phyloP scores from a whole-genome alignment of 2,888 invertebrate genomes.

The Drosophila silvestris region DNA sequence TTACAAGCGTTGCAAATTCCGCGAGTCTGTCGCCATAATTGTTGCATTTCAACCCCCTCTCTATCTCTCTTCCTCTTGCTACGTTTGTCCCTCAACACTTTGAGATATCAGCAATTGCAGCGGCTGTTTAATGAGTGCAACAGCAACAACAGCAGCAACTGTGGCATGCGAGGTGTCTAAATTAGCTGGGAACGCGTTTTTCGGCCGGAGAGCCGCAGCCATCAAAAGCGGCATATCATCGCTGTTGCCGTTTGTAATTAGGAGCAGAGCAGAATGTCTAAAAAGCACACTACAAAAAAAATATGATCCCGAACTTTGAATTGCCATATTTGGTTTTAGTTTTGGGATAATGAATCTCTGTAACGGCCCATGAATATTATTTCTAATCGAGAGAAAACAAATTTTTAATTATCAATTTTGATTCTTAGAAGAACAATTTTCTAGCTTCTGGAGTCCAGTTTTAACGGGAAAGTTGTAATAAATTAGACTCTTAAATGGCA shows the following conservation, averaged over 20 bases:
- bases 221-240: constrained; percentile 72
- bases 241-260: constrained; percentile 62
- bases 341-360: not conserved
- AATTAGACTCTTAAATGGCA: not conserved
- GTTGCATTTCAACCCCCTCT: constrained; percentile 45
- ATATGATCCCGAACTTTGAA: not conserved
- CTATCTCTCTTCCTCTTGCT: not conserved
- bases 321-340: not conserved
- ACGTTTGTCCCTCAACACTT: constrained; percentile 45
- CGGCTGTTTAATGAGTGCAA: constrained; percentile 69
- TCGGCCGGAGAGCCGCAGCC: constrained; percentile 66
- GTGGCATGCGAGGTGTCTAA: constrained; percentile 79
- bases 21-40: constrained; percentile 78
- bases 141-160: constrained; percentile 39
- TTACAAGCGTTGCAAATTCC: constrained; percentile 78
- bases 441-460: not conserved
- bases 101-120: constrained; percentile 57
- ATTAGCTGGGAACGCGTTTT: constrained; percentile 80
- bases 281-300: constrained; percentile 19
- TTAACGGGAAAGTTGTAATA: not conserved
- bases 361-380: not conserved
- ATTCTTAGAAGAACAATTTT: not conserved
- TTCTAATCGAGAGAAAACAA: not conserved
- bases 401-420: not conserved
- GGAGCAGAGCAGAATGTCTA: constrained; percentile 60